Conservation (phyloP, 1,140 invertebrate genomes). For the Eriocheir sinensis region DNA sequence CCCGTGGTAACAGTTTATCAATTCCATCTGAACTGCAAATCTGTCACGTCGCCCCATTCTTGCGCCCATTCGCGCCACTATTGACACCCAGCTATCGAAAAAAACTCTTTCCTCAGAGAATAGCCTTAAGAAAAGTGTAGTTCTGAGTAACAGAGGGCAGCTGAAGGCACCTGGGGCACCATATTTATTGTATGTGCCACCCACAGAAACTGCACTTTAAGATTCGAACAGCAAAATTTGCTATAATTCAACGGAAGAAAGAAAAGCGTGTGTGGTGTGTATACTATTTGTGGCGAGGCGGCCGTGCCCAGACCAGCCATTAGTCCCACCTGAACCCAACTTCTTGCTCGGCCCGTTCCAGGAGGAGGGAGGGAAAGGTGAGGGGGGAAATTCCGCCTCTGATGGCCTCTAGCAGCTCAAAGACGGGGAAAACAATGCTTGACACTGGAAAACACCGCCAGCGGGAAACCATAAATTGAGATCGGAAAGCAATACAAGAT, state of each 20-base stretch:
- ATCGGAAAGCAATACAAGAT: slow-evolving; percentile 47
- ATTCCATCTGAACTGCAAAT: not conserved
- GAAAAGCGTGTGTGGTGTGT: slow-evolving; percentile 39
- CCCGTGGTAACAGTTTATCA: not conserved
- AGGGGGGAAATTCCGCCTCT: not conserved
- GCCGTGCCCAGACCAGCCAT: slow-evolving; percentile 19
- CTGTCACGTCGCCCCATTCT: not conserved
- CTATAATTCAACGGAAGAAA: slow-evolving; percentile 32
- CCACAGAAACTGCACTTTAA: slow-evolving; percentile 36
- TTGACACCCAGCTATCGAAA: not conserved
- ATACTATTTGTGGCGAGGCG: slow-evolving; percentile 41
- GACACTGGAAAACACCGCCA: not conserved
- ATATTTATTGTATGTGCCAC: not conserved
- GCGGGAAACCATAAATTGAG: slow-evolving; percentile 37
- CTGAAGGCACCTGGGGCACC: not conserved
- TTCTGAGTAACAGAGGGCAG: not conserved
- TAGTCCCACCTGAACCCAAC: slow-evolving; percentile 30
- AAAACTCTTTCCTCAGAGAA: not conserved
- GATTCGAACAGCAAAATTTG: slow-evolving; percentile 42
- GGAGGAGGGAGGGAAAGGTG: not conserved
- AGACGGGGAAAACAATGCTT: not conserved
- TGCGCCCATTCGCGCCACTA: not conserved
- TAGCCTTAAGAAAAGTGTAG: not conserved
- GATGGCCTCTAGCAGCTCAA: not conserved
- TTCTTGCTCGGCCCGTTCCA: slow-evolving; percentile 13